Conservation (phyloP, 2,888 invertebrate species). For the Eudiplozoon nipponicum region DNA sequence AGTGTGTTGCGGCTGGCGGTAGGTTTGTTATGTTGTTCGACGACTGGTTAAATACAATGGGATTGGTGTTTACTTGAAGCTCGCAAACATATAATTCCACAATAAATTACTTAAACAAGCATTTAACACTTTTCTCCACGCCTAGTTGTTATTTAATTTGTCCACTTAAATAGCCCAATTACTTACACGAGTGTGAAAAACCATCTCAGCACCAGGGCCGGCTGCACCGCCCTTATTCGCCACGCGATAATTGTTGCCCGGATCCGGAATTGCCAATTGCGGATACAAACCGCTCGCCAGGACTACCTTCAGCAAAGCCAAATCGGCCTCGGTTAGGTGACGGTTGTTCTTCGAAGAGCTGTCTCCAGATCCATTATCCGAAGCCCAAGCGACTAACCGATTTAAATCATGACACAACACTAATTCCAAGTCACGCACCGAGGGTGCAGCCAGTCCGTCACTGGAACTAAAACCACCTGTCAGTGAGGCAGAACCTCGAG, state of each 20-base stretch:
- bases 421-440: neutral
- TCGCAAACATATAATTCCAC: too few species aligned
- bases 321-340: neutral
- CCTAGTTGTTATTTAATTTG: too few species aligned
- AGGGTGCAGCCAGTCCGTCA: too few species aligned
- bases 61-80: too few species aligned
- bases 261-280: neutral
- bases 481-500: too few species aligned
- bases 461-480: too few species aligned
- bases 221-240: conserved; percentile 3
- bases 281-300: conserved; percentile 3
- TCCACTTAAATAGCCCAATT: neutral
- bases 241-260: neutral
- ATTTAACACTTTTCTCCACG: too few species aligned
- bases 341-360: neutral
- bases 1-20: too few species aligned
- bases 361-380: too few species aligned
- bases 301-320: neutral
- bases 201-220: neutral
- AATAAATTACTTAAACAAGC: too few species aligned
- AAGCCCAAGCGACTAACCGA: neutral
- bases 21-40: too few species aligned
- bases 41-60: too few species aligned
- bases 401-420: neutral
- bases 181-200: neutral